These are phyloP conservation scores for Syrphus vitripennis DNA, from an alignment of 2,888 invertebrate genomes.

Conservation along the genomic window DNA sequence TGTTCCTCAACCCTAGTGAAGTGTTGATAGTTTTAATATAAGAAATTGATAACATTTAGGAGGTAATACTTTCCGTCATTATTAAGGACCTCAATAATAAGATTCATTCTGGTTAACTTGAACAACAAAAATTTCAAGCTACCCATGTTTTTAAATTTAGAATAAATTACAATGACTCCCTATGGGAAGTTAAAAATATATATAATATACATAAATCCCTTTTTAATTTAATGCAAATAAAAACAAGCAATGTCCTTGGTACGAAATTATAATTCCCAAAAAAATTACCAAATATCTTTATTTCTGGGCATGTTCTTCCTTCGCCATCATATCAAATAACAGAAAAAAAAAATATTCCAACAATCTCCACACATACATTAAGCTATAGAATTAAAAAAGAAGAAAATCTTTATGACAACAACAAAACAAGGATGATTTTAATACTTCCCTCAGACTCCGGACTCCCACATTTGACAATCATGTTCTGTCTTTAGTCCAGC, in stretches of 20 bases:
- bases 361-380: background rate
- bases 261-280: background rate
- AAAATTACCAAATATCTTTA: background rate
- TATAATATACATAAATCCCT: background rate
- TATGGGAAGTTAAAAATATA: background rate
- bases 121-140: too few relatives aligned
- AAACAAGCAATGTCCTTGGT: background rate
- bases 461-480: background rate
- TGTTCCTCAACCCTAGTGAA: too few relatives aligned
- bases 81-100: too few relatives aligned
- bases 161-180: background rate
- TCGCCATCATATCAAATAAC: background rate
- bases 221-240: background rate
- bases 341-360: background rate
- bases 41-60: too few relatives aligned
- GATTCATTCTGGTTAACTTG: too few relatives aligned
- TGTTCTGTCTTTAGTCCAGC: background rate
- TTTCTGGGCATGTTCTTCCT: too few relatives aligned
- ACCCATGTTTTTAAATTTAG: too few relatives aligned
- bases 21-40: too few relatives aligned
- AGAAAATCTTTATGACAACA: slow-evolving; percentile 55
- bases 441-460: slow-evolving; percentile 10
- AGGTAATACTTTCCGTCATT: too few relatives aligned
- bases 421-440: slow-evolving; percentile 37
- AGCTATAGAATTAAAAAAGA: too few relatives aligned